A percentile compares a stretch with the other conserved stretches of the same genome.
phyloP scores from a whole-genome alignment of 2,888 invertebrate genomes.

The Ophion ellenae region DNA sequence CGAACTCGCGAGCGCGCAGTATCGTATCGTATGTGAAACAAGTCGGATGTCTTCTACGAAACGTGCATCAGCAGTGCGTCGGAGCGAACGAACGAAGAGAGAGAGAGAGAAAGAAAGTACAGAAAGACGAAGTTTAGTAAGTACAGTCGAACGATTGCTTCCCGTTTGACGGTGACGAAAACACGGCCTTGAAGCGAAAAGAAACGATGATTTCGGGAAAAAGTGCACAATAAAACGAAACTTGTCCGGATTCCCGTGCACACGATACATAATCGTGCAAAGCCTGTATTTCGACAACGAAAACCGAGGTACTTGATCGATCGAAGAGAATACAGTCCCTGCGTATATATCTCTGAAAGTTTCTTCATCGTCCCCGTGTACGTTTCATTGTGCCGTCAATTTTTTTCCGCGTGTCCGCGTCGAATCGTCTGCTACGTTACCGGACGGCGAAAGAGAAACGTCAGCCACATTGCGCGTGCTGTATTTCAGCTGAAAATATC shows the following conservation, averaged over 20 bases:
- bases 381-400: neutral
- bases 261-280: neutral
- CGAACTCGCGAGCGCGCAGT: conserved; percentile 53
- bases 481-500: conserved; percentile 14
- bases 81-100: conserved; percentile 17
- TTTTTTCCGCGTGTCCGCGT: conserved; percentile 17
- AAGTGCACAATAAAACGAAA: neutral
- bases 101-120: conserved; percentile 6
- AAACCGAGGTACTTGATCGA: conserved; percentile 28
- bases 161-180: neutral
- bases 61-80: conserved; percentile 31
- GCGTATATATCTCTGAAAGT: neutral
- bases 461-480: conserved; percentile 53
- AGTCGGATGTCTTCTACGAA: conserved; percentile 54
- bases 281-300: neutral
- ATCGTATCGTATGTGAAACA: conserved; percentile 58
- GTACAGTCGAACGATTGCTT: neutral
- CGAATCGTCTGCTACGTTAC: conserved; percentile 45
- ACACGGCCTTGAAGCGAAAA: neutral
- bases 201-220: neutral
- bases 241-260: neutral
- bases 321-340: conserved; percentile 10
- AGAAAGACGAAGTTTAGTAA: conserved; percentile 22
- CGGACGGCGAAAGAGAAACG: conserved; percentile 46
- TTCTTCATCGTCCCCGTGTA: conserved; percentile 2